Evolutionary conservation across 2,797 vertebrate species (phyloP).

Genomic region (Discoglossus pictus): DNA sequence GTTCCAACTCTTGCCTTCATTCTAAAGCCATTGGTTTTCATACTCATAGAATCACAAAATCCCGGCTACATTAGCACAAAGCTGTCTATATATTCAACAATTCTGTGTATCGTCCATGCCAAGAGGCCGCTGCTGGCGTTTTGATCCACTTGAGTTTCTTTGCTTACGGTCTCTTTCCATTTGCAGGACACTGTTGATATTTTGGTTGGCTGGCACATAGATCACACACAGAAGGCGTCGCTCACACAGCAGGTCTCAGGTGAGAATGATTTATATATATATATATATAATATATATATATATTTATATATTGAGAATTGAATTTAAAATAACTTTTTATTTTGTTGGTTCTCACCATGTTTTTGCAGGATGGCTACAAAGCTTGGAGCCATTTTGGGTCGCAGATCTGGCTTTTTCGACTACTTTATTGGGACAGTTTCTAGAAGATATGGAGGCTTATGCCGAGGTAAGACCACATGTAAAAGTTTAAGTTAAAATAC

Average conservation of each 20-base stretch:
- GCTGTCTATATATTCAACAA: too few relatives aligned
- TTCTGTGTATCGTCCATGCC: too few relatives aligned
- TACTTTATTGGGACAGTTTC: slow-evolving; percentile 93
- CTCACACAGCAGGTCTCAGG: slow-evolving; percentile 95
- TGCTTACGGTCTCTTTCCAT: slow-evolving; percentile 50
- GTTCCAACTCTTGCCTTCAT: too few relatives aligned
- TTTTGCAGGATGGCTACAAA: slow-evolving; percentile 90
- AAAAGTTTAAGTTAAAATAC: too few relatives aligned
- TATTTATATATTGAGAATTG: too few relatives aligned
- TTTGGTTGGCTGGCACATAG: slow-evolving; percentile 98
- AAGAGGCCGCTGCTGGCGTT: too few relatives aligned
- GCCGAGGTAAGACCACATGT: slow-evolving; percentile 80
- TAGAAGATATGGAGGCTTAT: slow-evolving; percentile 99
- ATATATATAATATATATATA: too few relatives aligned
- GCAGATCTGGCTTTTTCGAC: slow-evolving; percentile 97
- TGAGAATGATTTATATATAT: slow-evolving; percentile 62
- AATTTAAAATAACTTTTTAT: not conserved
- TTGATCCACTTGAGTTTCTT: too few relatives aligned
- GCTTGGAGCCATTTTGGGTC: slow-evolving; percentile 98
- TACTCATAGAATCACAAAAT: too few relatives aligned
- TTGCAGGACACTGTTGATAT: slow-evolving; percentile 97
- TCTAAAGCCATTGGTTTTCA: too few relatives aligned
- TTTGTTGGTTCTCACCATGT: too few relatives aligned
- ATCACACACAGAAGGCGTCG: slow-evolving; percentile 93
- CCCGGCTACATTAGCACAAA: too few relatives aligned